These are phyloP conservation scores for Tupaia chinensis DNA, from an alignment of 2,113 vertebrate genomes.

Conservation along the genomic window DNA sequence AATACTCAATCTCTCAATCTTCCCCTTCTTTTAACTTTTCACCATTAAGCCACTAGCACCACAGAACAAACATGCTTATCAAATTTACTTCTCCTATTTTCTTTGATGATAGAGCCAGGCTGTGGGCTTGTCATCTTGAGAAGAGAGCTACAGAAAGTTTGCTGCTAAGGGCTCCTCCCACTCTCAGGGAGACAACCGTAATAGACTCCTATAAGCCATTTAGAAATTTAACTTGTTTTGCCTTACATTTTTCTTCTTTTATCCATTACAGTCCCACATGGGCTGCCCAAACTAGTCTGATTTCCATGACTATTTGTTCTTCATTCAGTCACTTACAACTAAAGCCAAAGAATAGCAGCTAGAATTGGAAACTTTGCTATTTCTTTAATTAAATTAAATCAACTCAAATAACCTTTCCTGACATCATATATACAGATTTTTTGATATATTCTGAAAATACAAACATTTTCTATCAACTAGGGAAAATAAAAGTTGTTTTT, in stretches of 20 bases:
- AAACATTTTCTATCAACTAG: background rate
- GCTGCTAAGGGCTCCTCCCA: background rate
- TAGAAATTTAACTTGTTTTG: constrained; percentile 3
- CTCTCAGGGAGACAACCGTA: background rate
- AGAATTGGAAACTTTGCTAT: background rate
- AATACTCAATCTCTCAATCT: background rate
- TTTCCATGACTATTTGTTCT: background rate
- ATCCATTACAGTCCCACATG: background rate
- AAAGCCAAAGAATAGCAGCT: background rate
- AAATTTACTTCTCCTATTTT: constrained; percentile 38
- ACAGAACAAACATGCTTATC: constrained; percentile 4
- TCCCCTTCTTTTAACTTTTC: background rate
- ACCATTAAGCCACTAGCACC: background rate
- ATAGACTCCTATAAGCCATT: background rate
- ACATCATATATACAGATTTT: background rate
- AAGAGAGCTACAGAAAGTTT: background rate
- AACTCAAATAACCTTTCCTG: background rate
- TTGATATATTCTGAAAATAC: background rate
- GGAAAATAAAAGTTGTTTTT: constrained; percentile 21
- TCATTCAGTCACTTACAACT: background rate
- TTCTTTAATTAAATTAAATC: constrained; percentile 39
- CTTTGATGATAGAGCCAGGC: background rate
- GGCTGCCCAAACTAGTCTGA: background rate
- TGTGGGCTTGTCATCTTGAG: background rate
- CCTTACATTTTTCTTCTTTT: background rate